A percentile compares a stretch with the other conserved stretches of the same genome.
Conservation (phyloP, 2,888 invertebrate species). For the Acleris emargana region DNA sequence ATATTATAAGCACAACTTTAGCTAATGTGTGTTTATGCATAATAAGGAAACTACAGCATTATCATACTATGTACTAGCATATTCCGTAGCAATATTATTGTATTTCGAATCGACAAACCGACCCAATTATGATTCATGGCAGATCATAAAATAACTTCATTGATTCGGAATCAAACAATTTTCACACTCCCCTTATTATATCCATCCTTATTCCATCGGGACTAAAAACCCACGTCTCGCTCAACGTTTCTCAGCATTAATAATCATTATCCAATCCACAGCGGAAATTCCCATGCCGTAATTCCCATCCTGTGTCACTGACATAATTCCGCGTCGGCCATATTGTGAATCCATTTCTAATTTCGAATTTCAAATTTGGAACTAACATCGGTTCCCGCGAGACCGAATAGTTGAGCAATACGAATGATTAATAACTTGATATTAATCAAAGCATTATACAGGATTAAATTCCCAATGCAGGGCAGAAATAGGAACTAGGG, state of each 20-base stretch:
- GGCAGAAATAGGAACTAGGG: conserved; percentile 18
- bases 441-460: conserved; percentile 36
- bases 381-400: conserved; percentile 34
- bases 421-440: conserved; percentile 36
- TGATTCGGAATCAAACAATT: too few species aligned
- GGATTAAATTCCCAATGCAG: conserved; percentile 35
- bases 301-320: conserved; percentile 17
- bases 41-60: too few species aligned
- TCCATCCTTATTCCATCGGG: neutral
- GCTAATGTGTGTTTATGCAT: too few species aligned
- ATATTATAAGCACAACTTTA: too few species aligned
- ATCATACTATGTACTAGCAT: too few species aligned
- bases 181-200: neutral
- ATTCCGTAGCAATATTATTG: too few species aligned
- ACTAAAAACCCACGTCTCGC: neutral
- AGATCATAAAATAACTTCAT: too few species aligned
- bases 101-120: too few species aligned
- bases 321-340: conserved; percentile 23
- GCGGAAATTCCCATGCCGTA: conserved; percentile 1
- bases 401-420: conserved; percentile 36
- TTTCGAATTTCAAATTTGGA: conserved; percentile 33
- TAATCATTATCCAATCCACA: conserved; percentile 19
- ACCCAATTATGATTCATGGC: too few species aligned
- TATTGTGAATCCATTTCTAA: conserved; percentile 36
- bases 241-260: conserved; percentile 3